A percentile compares a stretch with the other conserved stretches of the same genome.
Conservation (phyloP, 2,113 vertebrate genomes). For the Aptenodytes patagonicus region DNA sequence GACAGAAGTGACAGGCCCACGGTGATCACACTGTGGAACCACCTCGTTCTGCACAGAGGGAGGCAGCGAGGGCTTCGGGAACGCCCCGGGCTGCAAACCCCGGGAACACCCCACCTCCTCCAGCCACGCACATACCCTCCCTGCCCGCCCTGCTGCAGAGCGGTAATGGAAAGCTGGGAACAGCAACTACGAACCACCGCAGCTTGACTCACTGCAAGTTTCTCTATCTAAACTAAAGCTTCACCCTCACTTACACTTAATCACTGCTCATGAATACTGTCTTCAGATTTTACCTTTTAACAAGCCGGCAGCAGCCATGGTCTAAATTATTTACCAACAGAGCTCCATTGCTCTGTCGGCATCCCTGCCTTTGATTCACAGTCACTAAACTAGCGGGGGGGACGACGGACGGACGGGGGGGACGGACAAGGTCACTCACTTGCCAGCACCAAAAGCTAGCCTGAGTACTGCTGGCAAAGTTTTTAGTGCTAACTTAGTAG, state of each 20-base stretch:
- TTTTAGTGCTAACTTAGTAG: background rate
- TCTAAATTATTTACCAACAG: background rate
- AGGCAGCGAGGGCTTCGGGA: background rate
- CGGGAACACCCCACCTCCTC: background rate
- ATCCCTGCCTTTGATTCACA: background rate
- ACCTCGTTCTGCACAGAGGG: background rate
- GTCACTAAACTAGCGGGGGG: too few species aligned
- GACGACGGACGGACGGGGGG: too few species aligned
- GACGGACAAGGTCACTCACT: background rate
- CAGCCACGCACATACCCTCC: fast-evolving
- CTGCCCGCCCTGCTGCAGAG: background rate
- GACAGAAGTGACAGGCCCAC: background rate
- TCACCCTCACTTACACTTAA: background rate
- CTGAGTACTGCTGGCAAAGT: background rate
- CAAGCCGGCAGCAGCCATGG: fast-evolving
- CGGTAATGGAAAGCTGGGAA: background rate
- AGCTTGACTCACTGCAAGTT: background rate
- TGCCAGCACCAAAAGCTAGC: background rate
- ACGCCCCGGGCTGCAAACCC: fast-evolving
- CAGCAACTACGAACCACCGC: background rate
- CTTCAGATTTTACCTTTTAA: background rate
- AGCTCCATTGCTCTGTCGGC: background rate
- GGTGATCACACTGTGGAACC: background rate
- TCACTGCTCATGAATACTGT: background rate
- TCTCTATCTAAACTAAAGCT: background rate